Evolutionary conservation across 2,797 vertebrate species (phyloP).

Genomic region (Alectoris magna): DNA sequence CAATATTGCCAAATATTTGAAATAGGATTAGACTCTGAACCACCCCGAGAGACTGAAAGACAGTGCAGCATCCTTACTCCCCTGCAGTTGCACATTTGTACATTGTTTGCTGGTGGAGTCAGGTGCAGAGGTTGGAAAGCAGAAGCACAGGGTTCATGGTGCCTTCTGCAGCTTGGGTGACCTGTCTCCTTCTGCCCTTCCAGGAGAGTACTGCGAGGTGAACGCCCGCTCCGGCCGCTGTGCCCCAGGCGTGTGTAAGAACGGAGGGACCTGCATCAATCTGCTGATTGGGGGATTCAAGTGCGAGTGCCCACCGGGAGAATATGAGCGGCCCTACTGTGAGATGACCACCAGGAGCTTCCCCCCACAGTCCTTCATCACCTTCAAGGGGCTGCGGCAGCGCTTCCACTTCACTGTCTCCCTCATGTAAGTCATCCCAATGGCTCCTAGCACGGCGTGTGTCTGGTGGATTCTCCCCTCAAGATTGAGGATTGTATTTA

Average conservation of each 20-base stretch:
- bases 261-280: constrained; percentile 94
- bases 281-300: constrained; percentile 93
- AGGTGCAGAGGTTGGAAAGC: background rate
- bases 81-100: background rate
- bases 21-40: background rate
- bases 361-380: constrained; percentile 94
- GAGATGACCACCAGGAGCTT: constrained; percentile 97
- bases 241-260: constrained; percentile 91
- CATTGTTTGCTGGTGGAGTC: rapidly evolving
- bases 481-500: background rate
- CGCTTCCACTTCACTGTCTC: constrained; percentile 97
- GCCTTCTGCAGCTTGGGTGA: background rate
- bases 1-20: background rate
- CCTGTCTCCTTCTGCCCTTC: background rate
- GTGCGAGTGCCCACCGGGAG: constrained; percentile 89
- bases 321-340: constrained; percentile 93
- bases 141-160: background rate
- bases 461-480: background rate
- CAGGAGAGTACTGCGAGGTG: constrained; percentile 95
- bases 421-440: constrained; percentile 86
- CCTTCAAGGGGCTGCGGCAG: constrained; percentile 94
- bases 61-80: background rate
- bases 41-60: background rate
- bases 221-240: constrained; percentile 89
- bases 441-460: background rate